Evolutionary conservation across 1,140 invertebrate genomes (phyloP).

Genomic region (Pachypeltis micranthus): DNA sequence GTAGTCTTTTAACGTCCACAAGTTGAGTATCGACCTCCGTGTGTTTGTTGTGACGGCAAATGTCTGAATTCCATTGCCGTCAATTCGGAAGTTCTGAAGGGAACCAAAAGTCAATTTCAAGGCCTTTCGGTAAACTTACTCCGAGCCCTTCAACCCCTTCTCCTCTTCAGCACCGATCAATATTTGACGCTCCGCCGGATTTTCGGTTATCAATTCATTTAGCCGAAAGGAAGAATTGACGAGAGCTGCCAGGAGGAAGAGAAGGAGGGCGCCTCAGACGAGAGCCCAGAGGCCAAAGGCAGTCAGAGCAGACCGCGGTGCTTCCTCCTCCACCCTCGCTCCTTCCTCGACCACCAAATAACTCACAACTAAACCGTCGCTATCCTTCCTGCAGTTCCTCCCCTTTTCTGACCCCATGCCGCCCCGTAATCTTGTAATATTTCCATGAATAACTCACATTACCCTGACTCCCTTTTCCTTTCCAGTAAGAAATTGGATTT

Average conservation of each 20-base stretch:
- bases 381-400: background rate
- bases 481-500: conserved; percentile 15
- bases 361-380: background rate
- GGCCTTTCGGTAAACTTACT: too few species aligned
- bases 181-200: conserved; percentile 13
- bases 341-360: too few species aligned
- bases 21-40: too few species aligned
- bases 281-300: background rate
- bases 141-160: too few species aligned
- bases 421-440: conserved; percentile 17
- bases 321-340: background rate
- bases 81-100: too few species aligned
- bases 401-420: background rate
- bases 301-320: background rate
- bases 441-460: conserved; percentile 21
- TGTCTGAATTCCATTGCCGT: too few species aligned
- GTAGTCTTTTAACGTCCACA: too few species aligned
- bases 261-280: background rate
- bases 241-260: too few species aligned
- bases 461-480: background rate
- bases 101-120: too few species aligned
- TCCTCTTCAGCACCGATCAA: conserved; percentile 8
- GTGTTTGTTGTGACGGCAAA: too few species aligned
- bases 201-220: conserved; percentile 14
- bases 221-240: too few species aligned